Conservation (phyloP, 2,888 invertebrate species). For the Gryllus longicercus region DNA sequence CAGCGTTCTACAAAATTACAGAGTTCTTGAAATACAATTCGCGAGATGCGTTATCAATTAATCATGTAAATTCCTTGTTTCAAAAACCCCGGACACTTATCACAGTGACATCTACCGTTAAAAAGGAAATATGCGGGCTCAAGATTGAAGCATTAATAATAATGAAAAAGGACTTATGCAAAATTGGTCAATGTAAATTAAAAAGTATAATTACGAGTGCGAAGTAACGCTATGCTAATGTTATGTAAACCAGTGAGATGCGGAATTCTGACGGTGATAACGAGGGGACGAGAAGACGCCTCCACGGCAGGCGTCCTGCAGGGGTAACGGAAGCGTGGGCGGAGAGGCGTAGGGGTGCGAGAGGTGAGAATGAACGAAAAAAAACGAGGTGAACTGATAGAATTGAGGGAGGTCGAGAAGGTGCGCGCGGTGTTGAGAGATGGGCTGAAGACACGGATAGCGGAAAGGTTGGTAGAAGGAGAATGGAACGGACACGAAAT, state of each 20-base stretch:
- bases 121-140: conserved; percentile 4
- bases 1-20: too few species aligned
- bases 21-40: background rate
- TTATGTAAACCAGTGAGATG: background rate
- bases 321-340: too few species aligned
- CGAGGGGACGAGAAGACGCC: background rate
- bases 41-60: background rate
- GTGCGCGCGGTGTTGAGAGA: too few species aligned
- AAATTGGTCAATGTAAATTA: conserved; percentile 1
- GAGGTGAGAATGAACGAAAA: too few species aligned
- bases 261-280: conserved; percentile 2
- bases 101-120: background rate
- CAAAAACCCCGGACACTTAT: background rate
- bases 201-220: conserved; percentile 1
- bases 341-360: too few species aligned
- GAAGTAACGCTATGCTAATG: conserved; percentile 1
- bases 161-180: conserved; percentile 2
- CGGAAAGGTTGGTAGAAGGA: too few species aligned
- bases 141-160: conserved; percentile 17
- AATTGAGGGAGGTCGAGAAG: too few species aligned
- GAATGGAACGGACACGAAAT: too few species aligned
- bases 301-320: too few species aligned
- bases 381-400: too few species aligned
- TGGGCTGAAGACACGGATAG: too few species aligned
- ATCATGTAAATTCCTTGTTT: background rate